Evolutionary conservation across 2,113 vertebrate genomes (phyloP).

Genomic region (Varanus komodoensis): DNA sequence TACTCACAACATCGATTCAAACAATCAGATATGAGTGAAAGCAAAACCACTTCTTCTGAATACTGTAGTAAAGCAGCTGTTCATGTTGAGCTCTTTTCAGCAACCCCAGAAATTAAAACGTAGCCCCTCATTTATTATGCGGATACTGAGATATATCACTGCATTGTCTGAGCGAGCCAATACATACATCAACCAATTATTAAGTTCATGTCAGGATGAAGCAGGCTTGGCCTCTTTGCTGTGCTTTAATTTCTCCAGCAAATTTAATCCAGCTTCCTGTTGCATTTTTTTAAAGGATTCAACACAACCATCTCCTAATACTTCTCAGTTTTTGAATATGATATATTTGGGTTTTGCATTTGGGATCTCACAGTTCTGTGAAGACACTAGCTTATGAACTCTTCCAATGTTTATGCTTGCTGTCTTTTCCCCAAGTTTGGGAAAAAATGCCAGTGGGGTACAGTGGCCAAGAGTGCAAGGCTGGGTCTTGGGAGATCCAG

Average conservation of each 20-base stretch:
- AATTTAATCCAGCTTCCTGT: not conserved
- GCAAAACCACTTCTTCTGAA: not conserved
- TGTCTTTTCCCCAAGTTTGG: not conserved
- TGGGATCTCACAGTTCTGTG: not conserved
- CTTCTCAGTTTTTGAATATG: not conserved
- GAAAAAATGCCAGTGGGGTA: not conserved
- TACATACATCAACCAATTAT: not conserved
- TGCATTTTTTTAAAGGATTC: not conserved
- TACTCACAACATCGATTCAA: conserved; percentile 21
- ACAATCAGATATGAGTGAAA: conserved; percentile 23
- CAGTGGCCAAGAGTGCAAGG: too few relatives aligned
- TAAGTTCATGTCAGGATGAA: not conserved
- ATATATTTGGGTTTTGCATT: not conserved
- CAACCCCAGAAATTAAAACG: not conserved
- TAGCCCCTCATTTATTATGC: not conserved
- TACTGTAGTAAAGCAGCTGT: not conserved
- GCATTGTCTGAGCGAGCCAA: not conserved
- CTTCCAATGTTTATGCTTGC: too few relatives aligned
- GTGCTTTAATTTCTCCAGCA: not conserved
- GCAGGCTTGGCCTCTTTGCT: not conserved
- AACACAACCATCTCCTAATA: too few relatives aligned
- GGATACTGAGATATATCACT: not conserved
- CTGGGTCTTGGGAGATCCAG: too few relatives aligned
- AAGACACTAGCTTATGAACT: not conserved
- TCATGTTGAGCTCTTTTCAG: not conserved